phyloP scores from a whole-genome alignment of 2,113 vertebrate species.

The Turnix velox region DNA sequence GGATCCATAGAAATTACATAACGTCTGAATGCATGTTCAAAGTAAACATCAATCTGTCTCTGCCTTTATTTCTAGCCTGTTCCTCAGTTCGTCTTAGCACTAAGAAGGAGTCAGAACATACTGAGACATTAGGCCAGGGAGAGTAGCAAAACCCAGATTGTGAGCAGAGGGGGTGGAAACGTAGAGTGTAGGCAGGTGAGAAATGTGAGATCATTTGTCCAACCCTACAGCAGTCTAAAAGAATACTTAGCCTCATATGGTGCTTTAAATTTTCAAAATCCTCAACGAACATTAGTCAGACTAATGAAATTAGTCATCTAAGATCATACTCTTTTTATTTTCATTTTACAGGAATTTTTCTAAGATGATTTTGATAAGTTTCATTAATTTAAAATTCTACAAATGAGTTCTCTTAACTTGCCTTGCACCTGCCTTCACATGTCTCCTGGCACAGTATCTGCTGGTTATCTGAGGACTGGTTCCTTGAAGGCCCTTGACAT shows the following conservation, averaged over 20 bases:
- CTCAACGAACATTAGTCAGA: slow-evolving; percentile 20
- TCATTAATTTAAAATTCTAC: neutral
- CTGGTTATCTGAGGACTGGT: neutral
- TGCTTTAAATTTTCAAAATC: slow-evolving; percentile 40
- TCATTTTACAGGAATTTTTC: neutral
- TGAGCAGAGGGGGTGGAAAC: slow-evolving; percentile 58
- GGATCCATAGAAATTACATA: neutral
- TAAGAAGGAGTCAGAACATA: slow-evolving; percentile 50
- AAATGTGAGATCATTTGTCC: slow-evolving; percentile 67
- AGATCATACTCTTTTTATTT: neutral
- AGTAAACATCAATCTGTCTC: slow-evolving; percentile 20
- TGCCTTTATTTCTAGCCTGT: slow-evolving; percentile 25
- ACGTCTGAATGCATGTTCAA: neutral
- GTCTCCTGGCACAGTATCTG: neutral
- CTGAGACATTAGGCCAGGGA: slow-evolving; percentile 59
- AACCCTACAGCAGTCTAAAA: slow-evolving; percentile 55
- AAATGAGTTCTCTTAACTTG: neutral
- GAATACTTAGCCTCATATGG: slow-evolving; percentile 59
- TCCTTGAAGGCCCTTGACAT: neutral
- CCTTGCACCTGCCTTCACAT: neutral
- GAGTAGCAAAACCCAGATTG: slow-evolving; percentile 58
- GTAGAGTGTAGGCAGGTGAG: slow-evolving; percentile 59
- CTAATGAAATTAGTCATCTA: slow-evolving; percentile 50
- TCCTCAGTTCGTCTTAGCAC: slow-evolving; percentile 6
- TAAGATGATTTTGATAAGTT: neutral